phyloP scores from a whole-genome alignment of 2,797 vertebrate genomes.

The Pygocentrus nattereri region DNA sequence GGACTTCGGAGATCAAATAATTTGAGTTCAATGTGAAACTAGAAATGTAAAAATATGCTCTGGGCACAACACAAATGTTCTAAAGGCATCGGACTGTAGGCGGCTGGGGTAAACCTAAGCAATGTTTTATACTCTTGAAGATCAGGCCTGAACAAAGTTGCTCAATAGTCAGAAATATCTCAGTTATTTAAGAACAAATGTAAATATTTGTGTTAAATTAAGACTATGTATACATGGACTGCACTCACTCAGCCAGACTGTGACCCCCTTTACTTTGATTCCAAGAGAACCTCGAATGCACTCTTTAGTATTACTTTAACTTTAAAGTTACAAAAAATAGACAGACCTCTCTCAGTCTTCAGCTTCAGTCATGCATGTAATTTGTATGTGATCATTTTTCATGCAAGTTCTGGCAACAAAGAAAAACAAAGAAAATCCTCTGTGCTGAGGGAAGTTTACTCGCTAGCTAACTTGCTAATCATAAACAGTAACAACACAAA shows the following conservation, averaged over 20 bases:
- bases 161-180: neutral
- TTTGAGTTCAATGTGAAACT: neutral
- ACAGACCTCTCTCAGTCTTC: neutral
- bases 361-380: no score
- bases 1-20: no score
- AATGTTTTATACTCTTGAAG: no score
- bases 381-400: no score
- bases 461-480: no score
- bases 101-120: neutral
- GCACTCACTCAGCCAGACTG: neutral
- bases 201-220: slow-evolving; percentile 22
- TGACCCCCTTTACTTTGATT: neutral
- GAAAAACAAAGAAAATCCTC: no score
- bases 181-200: slow-evolving; percentile 4
- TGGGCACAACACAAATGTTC: neutral
- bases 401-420: no score
- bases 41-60: neutral
- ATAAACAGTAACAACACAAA: no score
- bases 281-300: neutral
- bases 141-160: no score
- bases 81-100: neutral
- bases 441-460: no score
- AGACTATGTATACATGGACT: slow-evolving; percentile 2
- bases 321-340: neutral
- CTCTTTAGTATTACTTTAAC: neutral